Evolutionary conservation across 2,888 invertebrate species (phyloP), one percentile per base, ranked within the genome.

Genomic region (Diaprepes abbreviatus): DNA sequence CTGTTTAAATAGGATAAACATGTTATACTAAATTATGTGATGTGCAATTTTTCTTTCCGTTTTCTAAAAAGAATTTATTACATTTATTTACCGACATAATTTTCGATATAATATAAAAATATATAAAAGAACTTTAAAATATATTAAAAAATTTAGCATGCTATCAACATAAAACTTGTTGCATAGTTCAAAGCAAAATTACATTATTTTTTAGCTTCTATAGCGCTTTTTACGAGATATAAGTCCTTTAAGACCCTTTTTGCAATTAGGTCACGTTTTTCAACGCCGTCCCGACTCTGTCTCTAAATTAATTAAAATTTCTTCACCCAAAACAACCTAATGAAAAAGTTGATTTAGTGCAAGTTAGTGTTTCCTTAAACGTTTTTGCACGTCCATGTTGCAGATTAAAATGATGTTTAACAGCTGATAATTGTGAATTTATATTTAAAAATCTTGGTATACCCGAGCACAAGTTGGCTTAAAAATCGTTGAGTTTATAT

Each of bases 281-380:
- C 38, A 40, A 14, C 36, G 24, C 35, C 40, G 12, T 40, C 38
- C 38, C 14, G 40, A 28, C 40, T 57, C 28, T 36, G 33, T 28
- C 57, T 38, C 21, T 57, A 57, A 57, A 57, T 57, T 57, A 57
- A 57, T 57, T 57, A 57, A 57, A 57, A 57, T 57, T 57, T 57
- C 57, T 57, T 28, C 28, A 50, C 31, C 48, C 48, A 16, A 50
- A 50, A 50, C 48, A 50, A 50, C 48, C 14, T 50, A 50, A 50
- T 50, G 48, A 50, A 50, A 48, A 50, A 31, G 48, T 50, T 50
- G 48, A 50, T 50, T 50, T 50, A 50, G 48, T 50, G 48, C 48
- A 50, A 50, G 28, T 16, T 50, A 50, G 48, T 50, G 48, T n/a
- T 50, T 14, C 48, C 21, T 14, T 9, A 28, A 28, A 14, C 28